Evolutionary conservation across 2,888 invertebrate species (phyloP).

Genomic region (Caenorhabditis uteleia): DNA sequence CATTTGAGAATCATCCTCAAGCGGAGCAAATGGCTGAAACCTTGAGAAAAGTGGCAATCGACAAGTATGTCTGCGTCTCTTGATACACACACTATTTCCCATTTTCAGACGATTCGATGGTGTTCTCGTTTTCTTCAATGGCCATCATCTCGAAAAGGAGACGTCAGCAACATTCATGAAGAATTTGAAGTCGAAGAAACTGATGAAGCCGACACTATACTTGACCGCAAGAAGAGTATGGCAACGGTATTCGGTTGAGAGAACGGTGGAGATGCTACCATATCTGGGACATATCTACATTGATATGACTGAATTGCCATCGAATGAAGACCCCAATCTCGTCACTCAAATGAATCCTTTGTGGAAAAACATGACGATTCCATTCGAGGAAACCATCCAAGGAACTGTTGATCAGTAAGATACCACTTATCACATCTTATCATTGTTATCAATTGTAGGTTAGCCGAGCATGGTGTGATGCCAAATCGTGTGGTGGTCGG

Average conservation of each 20-base stretch:
- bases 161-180: constrained; percentile 12
- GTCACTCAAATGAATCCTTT: constrained; percentile 28
- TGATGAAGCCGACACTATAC: constrained; percentile 8
- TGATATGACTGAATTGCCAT: constrained; percentile 32
- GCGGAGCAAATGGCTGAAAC: constrained; percentile 13
- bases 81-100: background rate
- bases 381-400: constrained; percentile 36
- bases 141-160: constrained; percentile 18
- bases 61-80: constrained; percentile 13
- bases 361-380: constrained; percentile 8
- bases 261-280: constrained; percentile 15
- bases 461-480: constrained; percentile 26
- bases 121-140: constrained; percentile 17
- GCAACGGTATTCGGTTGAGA: constrained; percentile 2
- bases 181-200: background rate
- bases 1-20: constrained; percentile 8
- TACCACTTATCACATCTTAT: background rate
- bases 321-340: constrained; percentile 16
- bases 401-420: constrained; percentile 30
- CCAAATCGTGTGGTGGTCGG: constrained; percentile 19
- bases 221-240: constrained; percentile 15
- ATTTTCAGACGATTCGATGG: constrained; percentile 29
- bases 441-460: constrained; percentile 6
- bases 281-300: constrained; percentile 25
- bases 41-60: constrained; percentile 2